Evolutionary conservation across 1,140 invertebrate genomes (phyloP).

Genomic region (Calephelis nemesis): DNA sequence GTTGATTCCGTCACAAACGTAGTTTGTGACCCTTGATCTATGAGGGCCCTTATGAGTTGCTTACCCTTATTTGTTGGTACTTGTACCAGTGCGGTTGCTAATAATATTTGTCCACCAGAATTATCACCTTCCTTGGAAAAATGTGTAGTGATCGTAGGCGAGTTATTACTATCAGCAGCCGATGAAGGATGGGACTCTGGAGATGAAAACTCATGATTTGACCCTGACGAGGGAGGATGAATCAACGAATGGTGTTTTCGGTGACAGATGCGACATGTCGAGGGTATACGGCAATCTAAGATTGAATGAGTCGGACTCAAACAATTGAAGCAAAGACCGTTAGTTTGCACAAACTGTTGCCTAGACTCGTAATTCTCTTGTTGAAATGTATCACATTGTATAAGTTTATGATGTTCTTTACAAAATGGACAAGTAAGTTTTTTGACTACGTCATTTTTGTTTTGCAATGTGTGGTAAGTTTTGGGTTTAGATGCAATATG

Average conservation of each 20-base stretch:
- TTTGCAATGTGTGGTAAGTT: slow-evolving; percentile 18
- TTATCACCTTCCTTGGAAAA: neutral
- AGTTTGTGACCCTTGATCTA: slow-evolving; percentile 34
- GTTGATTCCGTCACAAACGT: slow-evolving; percentile 31
- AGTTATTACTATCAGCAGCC: too few relatives aligned
- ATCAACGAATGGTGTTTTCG: too few relatives aligned
- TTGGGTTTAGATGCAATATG: slow-evolving; percentile 18
- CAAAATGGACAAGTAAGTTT: too few relatives aligned
- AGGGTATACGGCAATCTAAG: neutral
- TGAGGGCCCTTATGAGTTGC: slow-evolving; percentile 23
- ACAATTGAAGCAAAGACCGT: slow-evolving; percentile 39
- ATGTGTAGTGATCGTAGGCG: neutral
- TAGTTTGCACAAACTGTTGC: slow-evolving; percentile 32
- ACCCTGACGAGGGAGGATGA: too few relatives aligned
- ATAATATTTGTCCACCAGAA: slow-evolving; percentile 21
- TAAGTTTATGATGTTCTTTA: too few relatives aligned
- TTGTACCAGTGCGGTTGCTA: slow-evolving; percentile 33
- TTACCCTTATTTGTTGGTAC: slow-evolving; percentile 20
- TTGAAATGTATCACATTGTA: too few relatives aligned
- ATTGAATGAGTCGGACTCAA: slow-evolving; percentile 21
- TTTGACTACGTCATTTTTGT: neutral
- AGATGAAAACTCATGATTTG: too few relatives aligned
- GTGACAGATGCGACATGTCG: neutral
- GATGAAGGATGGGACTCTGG: neutral
- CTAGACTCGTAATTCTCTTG: slow-evolving; percentile 27